phyloP scores from a whole-genome alignment of 1,140 invertebrate species.

The Stenopsyche tienmushanensis region DNA sequence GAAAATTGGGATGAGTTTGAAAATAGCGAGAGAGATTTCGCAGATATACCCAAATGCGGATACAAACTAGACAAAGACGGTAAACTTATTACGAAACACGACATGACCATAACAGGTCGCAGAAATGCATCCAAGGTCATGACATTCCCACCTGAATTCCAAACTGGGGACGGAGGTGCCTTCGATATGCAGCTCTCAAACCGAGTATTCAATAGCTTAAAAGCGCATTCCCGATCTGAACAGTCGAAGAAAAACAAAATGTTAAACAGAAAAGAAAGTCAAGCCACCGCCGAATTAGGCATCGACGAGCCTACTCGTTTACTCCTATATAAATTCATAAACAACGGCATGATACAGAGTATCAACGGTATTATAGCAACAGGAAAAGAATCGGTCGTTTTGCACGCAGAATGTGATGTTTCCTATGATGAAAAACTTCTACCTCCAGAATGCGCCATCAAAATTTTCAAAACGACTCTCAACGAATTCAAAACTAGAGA shows the following conservation, averaged over 20 bases:
- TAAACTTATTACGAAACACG: slow-evolving; percentile 91
- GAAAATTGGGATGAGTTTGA: slow-evolving; percentile 73
- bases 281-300: slow-evolving; percentile 78
- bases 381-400: slow-evolving; percentile 85
- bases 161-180: slow-evolving; percentile 82
- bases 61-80: slow-evolving; percentile 77
- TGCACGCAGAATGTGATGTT: slow-evolving; percentile 68
- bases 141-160: slow-evolving; percentile 81
- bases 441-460: slow-evolving; percentile 78
- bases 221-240: slow-evolving; percentile 64
- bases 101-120: slow-evolving; percentile 76
- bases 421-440: slow-evolving; percentile 55
- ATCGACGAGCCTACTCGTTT: slow-evolving; percentile 79
- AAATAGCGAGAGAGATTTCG: slow-evolving; percentile 69
- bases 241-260: slow-evolving; percentile 63
- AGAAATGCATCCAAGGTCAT: slow-evolving; percentile 88
- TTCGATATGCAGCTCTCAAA: slow-evolving; percentile 91
- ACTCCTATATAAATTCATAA: slow-evolving; percentile 81
- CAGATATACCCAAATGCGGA: slow-evolving; percentile 73
- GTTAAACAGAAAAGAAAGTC: slow-evolving; percentile 76
- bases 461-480: slow-evolving; percentile 91
- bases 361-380: slow-evolving; percentile 82
- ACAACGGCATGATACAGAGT: slow-evolving; percentile 72
- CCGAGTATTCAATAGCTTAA: slow-evolving; percentile 78
- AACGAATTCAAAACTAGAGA: slow-evolving; percentile 88